Evolutionary conservation across 1,140 invertebrate species (phyloP).

Genomic region (Nymphalis io): DNA sequence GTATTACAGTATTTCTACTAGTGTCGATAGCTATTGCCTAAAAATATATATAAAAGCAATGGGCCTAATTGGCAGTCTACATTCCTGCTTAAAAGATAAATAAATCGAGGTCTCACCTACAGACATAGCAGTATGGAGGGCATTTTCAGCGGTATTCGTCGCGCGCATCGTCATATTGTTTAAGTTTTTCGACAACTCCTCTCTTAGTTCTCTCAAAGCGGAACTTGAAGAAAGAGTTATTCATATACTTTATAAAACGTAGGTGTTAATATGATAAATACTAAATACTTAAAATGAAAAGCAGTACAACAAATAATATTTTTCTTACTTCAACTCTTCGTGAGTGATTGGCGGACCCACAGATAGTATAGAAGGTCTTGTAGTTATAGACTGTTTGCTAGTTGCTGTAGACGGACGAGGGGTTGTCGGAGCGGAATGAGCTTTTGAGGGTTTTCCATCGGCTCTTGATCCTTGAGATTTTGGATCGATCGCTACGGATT

Average conservation of each 20-base stretch:
- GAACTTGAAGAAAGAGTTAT: slow-evolving; percentile 13
- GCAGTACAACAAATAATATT: neutral
- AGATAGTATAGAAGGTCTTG: slow-evolving; percentile 20
- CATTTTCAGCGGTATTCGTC: slow-evolving; percentile 44
- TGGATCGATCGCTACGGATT: slow-evolving; percentile 47
- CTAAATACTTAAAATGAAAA: neutral
- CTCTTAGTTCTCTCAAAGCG: slow-evolving; percentile 30
- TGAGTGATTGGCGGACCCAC: slow-evolving; percentile 36
- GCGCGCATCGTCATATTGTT: slow-evolving; percentile 42
- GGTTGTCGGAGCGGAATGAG: slow-evolving; percentile 6
- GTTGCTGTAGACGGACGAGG: slow-evolving; percentile 7
- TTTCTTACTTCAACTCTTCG: slow-evolving; percentile 49
- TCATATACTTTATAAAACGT: too few relatives aligned
- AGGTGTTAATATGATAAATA: too few relatives aligned
- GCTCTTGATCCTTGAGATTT: neutral
- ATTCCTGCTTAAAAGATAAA: neutral
- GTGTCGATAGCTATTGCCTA: too few relatives aligned
- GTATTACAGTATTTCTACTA: too few relatives aligned
- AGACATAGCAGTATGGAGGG: slow-evolving; percentile 41
- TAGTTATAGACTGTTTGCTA: slow-evolving; percentile 14
- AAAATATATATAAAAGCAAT: too few relatives aligned
- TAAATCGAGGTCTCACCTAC: slow-evolving; percentile 39
- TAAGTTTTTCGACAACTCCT: slow-evolving; percentile 44
- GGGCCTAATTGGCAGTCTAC: too few relatives aligned
- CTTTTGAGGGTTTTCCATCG: neutral